phyloP scores from a whole-genome alignment of 2,113 vertebrate species.

The Gymnogyps californianus region DNA sequence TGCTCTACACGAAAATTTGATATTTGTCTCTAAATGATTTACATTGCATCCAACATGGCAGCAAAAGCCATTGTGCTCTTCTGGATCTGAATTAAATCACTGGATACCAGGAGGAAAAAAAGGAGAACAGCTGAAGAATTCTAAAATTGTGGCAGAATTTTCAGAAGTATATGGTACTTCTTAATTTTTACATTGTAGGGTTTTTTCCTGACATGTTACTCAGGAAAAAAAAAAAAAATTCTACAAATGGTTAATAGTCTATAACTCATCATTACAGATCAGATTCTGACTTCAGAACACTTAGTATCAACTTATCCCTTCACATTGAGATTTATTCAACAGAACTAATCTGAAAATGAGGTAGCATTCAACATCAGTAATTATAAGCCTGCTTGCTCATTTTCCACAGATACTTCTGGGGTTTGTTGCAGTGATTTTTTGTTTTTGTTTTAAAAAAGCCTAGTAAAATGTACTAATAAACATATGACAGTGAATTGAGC shows the following conservation, averaged over 20 bases:
- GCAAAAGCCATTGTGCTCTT: neutral
- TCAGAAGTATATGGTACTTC: neutral
- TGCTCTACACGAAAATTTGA: neutral
- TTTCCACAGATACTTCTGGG: neutral
- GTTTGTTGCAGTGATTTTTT: neutral
- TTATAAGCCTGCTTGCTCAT: neutral
- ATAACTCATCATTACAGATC: neutral
- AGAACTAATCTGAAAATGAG: neutral
- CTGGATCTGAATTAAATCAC: neutral
- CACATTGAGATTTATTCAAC: neutral
- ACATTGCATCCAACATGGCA: neutral
- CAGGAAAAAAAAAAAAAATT: neutral
- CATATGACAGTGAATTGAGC: neutral
- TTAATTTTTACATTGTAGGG: neutral
- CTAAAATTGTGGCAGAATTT: neutral
- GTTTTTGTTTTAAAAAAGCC: neutral
- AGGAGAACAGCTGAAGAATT: neutral
- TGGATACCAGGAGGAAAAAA: neutral
- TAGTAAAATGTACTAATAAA: neutral
- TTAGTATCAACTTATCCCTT: neutral
- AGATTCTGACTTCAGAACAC: neutral
- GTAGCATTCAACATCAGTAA: neutral
- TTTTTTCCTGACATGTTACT: neutral
- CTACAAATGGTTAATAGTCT: neutral
- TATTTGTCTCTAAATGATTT: neutral